A percentile compares a stretch with the other conserved stretches of the same genome.
These are phyloP conservation scores for Leptonema lineaticorne DNA, from an alignment of 1,140 invertebrate species.

Conservation along the genomic window DNA sequence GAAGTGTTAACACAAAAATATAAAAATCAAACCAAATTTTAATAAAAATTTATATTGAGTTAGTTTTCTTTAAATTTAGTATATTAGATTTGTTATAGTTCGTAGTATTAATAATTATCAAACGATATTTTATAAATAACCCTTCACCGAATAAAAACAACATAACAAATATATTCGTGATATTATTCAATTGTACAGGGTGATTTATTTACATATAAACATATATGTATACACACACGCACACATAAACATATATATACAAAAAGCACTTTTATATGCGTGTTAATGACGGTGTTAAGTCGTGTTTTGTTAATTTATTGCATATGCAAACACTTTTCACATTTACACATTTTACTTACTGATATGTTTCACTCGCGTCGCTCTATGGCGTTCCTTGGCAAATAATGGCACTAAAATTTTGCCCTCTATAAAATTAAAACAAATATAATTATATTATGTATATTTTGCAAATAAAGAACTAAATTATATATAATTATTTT, in stretches of 20 bases:
- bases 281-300: not conserved
- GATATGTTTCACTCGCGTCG: not conserved
- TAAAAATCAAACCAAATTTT: no score
- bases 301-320: not conserved
- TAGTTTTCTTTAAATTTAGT: no score
- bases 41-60: no score
- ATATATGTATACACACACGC: not conserved
- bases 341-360: not conserved
- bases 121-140: no score
- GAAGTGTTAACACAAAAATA: no score
- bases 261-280: not conserved
- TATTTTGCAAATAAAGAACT: not conserved
- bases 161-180: not conserved
- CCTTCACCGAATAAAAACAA: no score
- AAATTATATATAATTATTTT: no score
- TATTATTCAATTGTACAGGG: not conserved
- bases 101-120: no score
- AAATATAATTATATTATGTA: not conserved
- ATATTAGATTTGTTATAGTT: no score
- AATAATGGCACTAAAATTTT: not conserved
- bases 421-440: not conserved
- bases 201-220: not conserved
- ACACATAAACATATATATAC: not conserved
- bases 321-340: no score
- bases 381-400: not conserved